Evolutionary conservation across 2,113 vertebrate genomes (phyloP).

Genomic region (Heterocephalus glaber): DNA sequence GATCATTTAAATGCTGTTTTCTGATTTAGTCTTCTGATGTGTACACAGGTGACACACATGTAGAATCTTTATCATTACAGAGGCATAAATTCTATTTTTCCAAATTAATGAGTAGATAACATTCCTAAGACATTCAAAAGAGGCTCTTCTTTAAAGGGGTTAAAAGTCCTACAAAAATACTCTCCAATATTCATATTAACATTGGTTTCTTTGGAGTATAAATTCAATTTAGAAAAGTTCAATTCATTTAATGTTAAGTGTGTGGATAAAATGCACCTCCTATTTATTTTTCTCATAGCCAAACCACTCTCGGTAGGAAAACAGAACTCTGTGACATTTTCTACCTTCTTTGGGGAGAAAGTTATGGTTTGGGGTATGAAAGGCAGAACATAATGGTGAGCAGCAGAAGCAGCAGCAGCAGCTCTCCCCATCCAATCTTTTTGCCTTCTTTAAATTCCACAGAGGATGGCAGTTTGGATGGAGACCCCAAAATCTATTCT

Average conservation of each 20-base stretch:
- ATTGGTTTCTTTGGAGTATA: slow-evolving; percentile 41
- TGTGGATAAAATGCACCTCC: slow-evolving; percentile 3
- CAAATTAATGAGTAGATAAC: slow-evolving; percentile 2
- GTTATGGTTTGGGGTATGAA: background rate
- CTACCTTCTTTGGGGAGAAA: slow-evolving; percentile 42
- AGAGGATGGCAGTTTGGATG: slow-evolving; percentile 79
- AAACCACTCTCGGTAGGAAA: slow-evolving; percentile 35
- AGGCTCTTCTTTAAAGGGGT: slow-evolving; percentile 11
- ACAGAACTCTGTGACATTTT: background rate
- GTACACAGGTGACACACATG: background rate
- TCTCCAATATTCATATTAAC: slow-evolving; percentile 45
- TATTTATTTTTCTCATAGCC: slow-evolving; percentile 28
- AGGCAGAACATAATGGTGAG: slow-evolving; percentile 31
- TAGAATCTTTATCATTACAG: background rate
- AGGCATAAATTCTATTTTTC: slow-evolving; percentile 17
- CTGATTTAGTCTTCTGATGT: background rate
- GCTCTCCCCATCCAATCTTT: background rate
- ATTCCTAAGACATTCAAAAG: slow-evolving; percentile 33
- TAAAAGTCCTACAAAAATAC: slow-evolving; percentile 26
- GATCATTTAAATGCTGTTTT: slow-evolving; percentile 41
- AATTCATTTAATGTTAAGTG: slow-evolving; percentile 45
- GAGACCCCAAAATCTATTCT: slow-evolving; percentile 83
- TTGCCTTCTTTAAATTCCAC: slow-evolving; percentile 77
- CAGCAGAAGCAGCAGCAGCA: slow-evolving; percentile 43
- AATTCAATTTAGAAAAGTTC: slow-evolving; percentile 25